Conservation (phyloP, 2,888 invertebrate genomes). For the Chymomyza caudatula region DNA sequence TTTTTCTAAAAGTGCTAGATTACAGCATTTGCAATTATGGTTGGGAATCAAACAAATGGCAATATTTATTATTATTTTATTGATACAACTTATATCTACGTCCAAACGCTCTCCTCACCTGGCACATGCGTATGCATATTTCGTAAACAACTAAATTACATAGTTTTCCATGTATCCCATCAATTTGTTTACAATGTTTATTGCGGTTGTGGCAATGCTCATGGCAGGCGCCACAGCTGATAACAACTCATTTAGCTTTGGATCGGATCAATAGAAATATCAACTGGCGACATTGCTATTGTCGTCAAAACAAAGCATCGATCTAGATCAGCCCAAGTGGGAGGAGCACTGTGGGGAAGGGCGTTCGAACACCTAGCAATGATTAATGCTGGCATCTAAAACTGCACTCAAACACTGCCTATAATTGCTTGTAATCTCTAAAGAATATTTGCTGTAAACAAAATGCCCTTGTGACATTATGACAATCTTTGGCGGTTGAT, state of each 20-base stretch:
- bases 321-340: constrained; percentile 21
- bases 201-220: constrained; percentile 11
- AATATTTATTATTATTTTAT: not conserved
- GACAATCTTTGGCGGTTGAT: constrained; percentile 21
- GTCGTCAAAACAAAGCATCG: constrained; percentile 27
- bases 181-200: constrained; percentile 9
- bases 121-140: constrained; percentile 17
- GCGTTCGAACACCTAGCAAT: not conserved
- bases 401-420: not conserved
- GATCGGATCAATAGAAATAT: not conserved
- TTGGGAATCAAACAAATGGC: not conserved
- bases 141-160: constrained; percentile 24
- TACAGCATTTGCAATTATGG: not conserved
- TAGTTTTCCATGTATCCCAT: constrained; percentile 11
- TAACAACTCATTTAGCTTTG: not conserved
- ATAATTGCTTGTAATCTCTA: not conserved
- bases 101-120: not conserved
- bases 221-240: not conserved
- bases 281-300: constrained; percentile 30
- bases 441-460: not conserved
- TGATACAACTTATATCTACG: not conserved
- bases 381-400: not conserved
- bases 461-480: constrained; percentile 6
- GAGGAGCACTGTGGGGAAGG: too few relatives aligned
- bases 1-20: not conserved